A percentile compares a stretch with the other conserved stretches of the same genome.
phyloP scores from a whole-genome alignment of 2,888 invertebrate species.

The Oscheius onirici region DNA sequence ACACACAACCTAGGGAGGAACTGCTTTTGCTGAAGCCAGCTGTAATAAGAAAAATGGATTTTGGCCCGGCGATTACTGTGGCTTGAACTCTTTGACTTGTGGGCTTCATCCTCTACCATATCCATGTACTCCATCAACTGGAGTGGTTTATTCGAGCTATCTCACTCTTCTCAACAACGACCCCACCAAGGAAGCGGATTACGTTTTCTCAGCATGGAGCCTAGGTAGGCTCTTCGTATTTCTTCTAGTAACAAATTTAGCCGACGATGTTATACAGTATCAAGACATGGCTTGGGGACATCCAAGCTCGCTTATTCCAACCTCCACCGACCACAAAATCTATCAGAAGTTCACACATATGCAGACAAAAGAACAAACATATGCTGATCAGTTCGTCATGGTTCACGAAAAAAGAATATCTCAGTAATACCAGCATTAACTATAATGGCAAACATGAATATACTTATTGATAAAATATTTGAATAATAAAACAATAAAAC shows the following conservation, averaged over 20 bases:
- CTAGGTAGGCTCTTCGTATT: not conserved
- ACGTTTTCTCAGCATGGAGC: constrained; percentile 26
- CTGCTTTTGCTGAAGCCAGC: not conserved
- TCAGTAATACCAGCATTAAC: not conserved
- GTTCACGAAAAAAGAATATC: not conserved
- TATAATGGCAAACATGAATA: not conserved
- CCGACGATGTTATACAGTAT: constrained; percentile 58
- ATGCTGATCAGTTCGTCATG: constrained; percentile 44
- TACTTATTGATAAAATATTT: too few relatives aligned
- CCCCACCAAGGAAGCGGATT: not conserved
- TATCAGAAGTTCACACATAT: constrained; percentile 51
- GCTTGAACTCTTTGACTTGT: constrained; percentile 37
- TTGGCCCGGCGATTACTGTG: constrained; percentile 57
- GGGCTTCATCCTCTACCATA: constrained; percentile 32
- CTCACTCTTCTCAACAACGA: constrained; percentile 10
- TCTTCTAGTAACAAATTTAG: constrained; percentile 33
- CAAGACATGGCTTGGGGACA: constrained; percentile 53
- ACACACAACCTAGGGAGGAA: not conserved
- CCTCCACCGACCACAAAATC: constrained; percentile 38
- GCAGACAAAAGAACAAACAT: constrained; percentile 58
- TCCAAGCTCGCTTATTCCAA: constrained; percentile 56
- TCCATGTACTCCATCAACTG: not conserved
- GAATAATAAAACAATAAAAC: too few relatives aligned
- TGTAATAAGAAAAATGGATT: constrained; percentile 43
- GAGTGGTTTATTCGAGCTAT: not conserved